A percentile compares a stretch with the other conserved stretches of the same genome.
These are phyloP conservation scores for Chironomus tepperi DNA, from an alignment of 1,140 invertebrate species.

Conservation along the genomic window DNA sequence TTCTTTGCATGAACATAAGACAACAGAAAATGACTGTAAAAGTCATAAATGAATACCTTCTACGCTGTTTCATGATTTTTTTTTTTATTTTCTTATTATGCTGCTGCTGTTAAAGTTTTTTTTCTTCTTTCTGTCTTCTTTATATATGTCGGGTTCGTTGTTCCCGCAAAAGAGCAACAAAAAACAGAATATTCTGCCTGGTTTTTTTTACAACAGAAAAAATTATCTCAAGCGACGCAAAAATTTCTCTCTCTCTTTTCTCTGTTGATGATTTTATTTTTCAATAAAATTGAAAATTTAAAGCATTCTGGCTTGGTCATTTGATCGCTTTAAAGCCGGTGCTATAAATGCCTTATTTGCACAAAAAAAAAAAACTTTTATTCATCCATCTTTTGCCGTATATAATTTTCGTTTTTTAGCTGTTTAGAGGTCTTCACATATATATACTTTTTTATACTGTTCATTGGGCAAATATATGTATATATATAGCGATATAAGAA, in stretches of 20 bases:
- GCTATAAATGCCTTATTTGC: slow-evolving; percentile 23
- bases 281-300: slow-evolving; percentile 23
- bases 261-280: slow-evolving; percentile 15
- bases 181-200: neutral
- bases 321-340: slow-evolving; percentile 10
- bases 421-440: neutral
- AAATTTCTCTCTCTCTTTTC: slow-evolving; percentile 4
- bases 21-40: neutral
- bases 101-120: slow-evolving; percentile 2
- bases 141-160: neutral
- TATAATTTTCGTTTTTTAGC: neutral
- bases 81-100: neutral
- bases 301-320: slow-evolving; percentile 20
- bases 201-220: slow-evolving; percentile 12
- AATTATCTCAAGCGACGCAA: slow-evolving; percentile 6
- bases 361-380: slow-evolving; percentile 4
- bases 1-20: neutral
- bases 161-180: neutral
- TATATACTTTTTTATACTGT: slow-evolving; percentile 6
- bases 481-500: neutral
- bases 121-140: neutral
- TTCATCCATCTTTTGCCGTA: slow-evolving; percentile 22
- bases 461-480: slow-evolving; percentile 12
- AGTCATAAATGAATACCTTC: neutral
- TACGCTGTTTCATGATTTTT: neutral